phyloP scores from a whole-genome alignment of 2,797 vertebrate genomes.

The Anguilla pacifica region DNA sequence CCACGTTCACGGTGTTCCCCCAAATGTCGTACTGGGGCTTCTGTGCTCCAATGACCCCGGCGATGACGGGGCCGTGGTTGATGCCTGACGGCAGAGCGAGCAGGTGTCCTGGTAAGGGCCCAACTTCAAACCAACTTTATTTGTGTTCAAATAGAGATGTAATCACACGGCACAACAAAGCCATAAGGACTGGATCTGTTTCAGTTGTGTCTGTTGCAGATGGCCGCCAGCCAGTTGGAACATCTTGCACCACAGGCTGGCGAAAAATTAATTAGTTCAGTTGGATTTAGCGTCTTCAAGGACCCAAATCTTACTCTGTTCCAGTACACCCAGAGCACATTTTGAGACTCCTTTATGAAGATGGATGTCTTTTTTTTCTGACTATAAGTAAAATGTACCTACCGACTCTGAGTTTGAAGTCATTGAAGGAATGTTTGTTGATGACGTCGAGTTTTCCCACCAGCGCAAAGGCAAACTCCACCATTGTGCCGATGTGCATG shows the following conservation, averaged over 20 bases:
- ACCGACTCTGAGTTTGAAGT: conserved; percentile 95
- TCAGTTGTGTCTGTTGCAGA: neutral
- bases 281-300: neutral
- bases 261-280: neutral
- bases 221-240: neutral
- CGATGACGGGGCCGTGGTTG: conserved; percentile 95
- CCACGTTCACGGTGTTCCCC: conserved; percentile 97
- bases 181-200: neutral
- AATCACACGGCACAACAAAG: neutral
- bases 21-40: conserved; percentile 98
- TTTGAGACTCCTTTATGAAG: neutral
- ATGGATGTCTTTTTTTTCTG: neutral
- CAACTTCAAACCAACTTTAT: neutral
- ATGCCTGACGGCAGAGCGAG: conserved; percentile 74
- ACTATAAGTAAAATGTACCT: conserved; percentile 51
- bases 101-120: neutral
- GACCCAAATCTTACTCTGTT: neutral
- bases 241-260: neutral
- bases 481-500: conserved; percentile 96
- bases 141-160: neutral
- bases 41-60: conserved; percentile 96
- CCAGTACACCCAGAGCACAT: neutral
- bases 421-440: conserved; percentile 98
- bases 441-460: conserved; percentile 94
- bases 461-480: conserved; percentile 95